A percentile compares a stretch with the other conserved stretches of the same genome.
Evolutionary conservation across 2,113 vertebrate species (phyloP).

Genomic region (Mus spicilegus): DNA sequence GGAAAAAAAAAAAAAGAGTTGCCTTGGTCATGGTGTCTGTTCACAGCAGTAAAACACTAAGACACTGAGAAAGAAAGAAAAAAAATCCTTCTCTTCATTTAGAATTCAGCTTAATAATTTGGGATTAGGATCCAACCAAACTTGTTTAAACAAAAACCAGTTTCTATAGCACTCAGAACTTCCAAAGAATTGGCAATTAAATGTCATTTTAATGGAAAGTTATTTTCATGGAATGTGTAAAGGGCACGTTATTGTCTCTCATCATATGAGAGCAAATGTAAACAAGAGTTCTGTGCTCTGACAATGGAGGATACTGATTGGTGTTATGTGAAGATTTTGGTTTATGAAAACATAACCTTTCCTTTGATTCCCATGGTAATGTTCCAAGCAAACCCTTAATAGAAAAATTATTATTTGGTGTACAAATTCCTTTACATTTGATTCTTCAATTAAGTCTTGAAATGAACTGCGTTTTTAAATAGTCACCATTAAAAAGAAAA

Average conservation of each 20-base stretch:
- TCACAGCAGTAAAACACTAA: no score
- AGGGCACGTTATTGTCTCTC: background rate
- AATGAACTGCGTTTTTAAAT: slow-evolving; percentile 10
- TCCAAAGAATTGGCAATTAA: slow-evolving; percentile 45
- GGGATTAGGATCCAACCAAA: background rate
- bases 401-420: slow-evolving; percentile 26
- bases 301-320: background rate
- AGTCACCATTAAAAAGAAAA: slow-evolving; percentile 34
- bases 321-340: slow-evolving; percentile 1
- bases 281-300: background rate
- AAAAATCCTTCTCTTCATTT: slow-evolving; percentile 2
- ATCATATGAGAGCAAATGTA: slow-evolving; percentile 10
- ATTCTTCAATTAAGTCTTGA: slow-evolving; percentile 32
- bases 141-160: slow-evolving; percentile 9
- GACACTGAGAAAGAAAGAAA: background rate
- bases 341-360: background rate
- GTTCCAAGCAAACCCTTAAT: slow-evolving; percentile 25
- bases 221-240: background rate
- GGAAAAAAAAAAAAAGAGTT: no score
- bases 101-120: slow-evolving; percentile 34
- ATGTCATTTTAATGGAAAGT: slow-evolving; percentile 43
- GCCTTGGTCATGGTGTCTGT: no score
- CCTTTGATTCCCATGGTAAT: background rate
- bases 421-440: slow-evolving; percentile 27
- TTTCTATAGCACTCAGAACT: slow-evolving; percentile 19